Evolutionary conservation across 2,113 vertebrate species (phyloP), one percentile per base, ranked within the genome.

Genomic region (Cettia cetti): DNA sequence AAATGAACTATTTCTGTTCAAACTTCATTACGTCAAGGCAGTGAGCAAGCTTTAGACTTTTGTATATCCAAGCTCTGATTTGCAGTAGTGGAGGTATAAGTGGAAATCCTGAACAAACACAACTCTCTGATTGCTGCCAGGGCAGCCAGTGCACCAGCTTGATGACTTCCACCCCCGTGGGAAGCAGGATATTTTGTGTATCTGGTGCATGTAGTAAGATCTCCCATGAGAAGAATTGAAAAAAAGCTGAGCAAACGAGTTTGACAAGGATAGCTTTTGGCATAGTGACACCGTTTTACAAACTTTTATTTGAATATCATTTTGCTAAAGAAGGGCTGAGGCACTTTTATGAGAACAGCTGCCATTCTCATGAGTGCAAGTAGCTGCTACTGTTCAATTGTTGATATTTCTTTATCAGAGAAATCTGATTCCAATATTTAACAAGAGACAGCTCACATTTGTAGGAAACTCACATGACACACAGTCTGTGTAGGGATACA

Each of bases 41-140:
- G 44, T 14, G 52, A 95, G 39, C 33, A 80, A 93, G 54, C 71
- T 64, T 52, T 0, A 0, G 57, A 84, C 69, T 30, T 33, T 65
- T n/a, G 10, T 13, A n/a, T 30, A 50, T 33, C 74, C 64, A 37
- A n/a, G 39, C 57, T 31, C 72, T 30, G 44, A 63, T 74, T 83
- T 74, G 60, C 64, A 42, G 28, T 17, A 74, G 28, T 8, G 69
- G 64, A 84, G 86, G 61, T 87, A 11, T 18, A 74, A 90, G 79
- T 64, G 90, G 92, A 96, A 97, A 90, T 89, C 70, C 94, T 96
- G 92, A 92, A 88, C 56, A 94, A 93, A 94, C 77, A 86, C 19
- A 76, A 33, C 39, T 52, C 64, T 47, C 68, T 91, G 89, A 86
- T 33, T 44, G 70, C 81, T 72, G 79, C 66, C 72, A 79, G 86